Percentiles rank a stretch among this genome's conserved stretches.
Conservation (phyloP, 1,140 invertebrate genomes). For the Sinonovacula constricta region DNA sequence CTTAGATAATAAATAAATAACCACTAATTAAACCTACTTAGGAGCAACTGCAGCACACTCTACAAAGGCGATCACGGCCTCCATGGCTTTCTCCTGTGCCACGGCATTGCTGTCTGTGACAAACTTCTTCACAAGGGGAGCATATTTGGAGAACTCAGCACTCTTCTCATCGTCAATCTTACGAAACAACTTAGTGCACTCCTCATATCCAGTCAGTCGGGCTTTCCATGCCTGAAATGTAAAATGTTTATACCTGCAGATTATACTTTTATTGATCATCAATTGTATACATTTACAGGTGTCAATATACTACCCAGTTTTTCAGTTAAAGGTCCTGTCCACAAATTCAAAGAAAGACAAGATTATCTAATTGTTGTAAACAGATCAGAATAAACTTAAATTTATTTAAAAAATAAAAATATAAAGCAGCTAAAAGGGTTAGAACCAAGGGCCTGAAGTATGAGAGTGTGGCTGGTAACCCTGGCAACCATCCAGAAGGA, state of each 20-base stretch:
- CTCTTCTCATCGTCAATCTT: constrained; percentile 89
- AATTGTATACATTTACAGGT: background rate
- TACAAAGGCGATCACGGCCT: constrained; percentile 92
- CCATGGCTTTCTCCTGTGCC: constrained; percentile 97
- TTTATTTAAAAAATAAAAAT: no score
- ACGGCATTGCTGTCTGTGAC: constrained; percentile 96
- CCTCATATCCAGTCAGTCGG: constrained; percentile 94
- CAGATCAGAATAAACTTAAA: no score
- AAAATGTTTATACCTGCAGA: constrained; percentile 8
- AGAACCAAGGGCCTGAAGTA: no score
- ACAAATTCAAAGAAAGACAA: background rate
- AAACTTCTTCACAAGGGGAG: constrained; percentile 96
- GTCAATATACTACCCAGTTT: background rate
- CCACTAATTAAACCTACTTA: constrained; percentile 82
- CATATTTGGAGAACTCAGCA: constrained; percentile 94
- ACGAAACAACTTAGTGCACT: constrained; percentile 92
- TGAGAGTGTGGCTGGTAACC: no score
- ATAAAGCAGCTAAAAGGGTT: no score
- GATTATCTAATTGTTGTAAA: no score
- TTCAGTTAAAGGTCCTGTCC: background rate
- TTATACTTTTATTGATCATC: background rate
- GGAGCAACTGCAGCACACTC: constrained; percentile 86
- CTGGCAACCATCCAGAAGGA: no score
- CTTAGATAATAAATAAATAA: no score
- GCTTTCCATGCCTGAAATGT: constrained; percentile 91